phyloP scores from a whole-genome alignment of 2,113 vertebrate genomes.

The Oophaga pumilio region DNA sequence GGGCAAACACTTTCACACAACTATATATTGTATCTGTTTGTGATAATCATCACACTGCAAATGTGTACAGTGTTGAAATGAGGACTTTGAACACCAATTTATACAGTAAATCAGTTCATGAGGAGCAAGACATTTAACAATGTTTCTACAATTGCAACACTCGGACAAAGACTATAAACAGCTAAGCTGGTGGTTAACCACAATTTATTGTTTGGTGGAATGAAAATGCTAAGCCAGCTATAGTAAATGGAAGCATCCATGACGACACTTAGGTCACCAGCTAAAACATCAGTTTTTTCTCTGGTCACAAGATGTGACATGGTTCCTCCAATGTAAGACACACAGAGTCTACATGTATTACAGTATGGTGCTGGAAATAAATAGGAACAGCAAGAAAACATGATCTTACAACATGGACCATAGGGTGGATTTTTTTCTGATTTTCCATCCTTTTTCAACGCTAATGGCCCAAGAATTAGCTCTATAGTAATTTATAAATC shows the following conservation, averaged over 20 bases:
- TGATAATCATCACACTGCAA: neutral
- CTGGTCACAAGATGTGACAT: constrained; percentile 14
- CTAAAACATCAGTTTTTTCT: constrained; percentile 28
- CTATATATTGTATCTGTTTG: neutral
- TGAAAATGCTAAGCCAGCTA: constrained; percentile 31
- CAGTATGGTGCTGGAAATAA: neutral
- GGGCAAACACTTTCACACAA: too few relatives aligned
- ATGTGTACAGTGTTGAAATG: neutral
- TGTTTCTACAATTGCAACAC: constrained; percentile 3
- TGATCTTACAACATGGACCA: too few relatives aligned
- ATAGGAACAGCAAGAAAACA: neutral
- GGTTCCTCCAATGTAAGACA: constrained; percentile 4
- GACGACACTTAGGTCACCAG: constrained; percentile 24
- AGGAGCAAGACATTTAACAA: neutral
- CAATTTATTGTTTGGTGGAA: constrained; percentile 1
- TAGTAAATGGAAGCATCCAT: constrained; percentile 28
- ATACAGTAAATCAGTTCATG: constrained; percentile 12
- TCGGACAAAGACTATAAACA: constrained; percentile 8
- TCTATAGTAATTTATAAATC: too few relatives aligned
- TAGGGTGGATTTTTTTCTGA: neutral
- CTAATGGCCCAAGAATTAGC: too few relatives aligned
- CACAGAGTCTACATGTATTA: neutral
- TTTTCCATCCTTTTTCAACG: neutral
- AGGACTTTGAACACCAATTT: neutral
- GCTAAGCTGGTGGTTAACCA: constrained; percentile 30